Evolutionary conservation across 2,888 invertebrate species (phyloP), one percentile per base, ranked within the genome.

Genomic region (Pristionchus maxplancki): DNA sequence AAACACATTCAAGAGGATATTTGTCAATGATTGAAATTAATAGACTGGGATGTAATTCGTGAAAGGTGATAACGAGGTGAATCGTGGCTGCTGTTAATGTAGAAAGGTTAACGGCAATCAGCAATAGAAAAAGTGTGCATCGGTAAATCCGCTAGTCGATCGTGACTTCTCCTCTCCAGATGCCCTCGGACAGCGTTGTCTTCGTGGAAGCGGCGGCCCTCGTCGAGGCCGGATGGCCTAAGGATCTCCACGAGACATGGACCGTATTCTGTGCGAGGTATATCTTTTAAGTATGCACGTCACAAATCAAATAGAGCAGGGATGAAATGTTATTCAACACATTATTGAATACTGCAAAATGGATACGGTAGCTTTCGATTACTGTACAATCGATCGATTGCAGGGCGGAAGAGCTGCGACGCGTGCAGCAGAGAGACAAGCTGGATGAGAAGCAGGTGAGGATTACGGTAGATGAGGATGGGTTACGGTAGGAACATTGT

Each of bases 191-290:
- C 6, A 8, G 20, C 17, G 78, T 87, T 17, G 87, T 78, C 13
- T 87, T 87, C 78, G 58, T 87, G 1, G 87, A 87, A 17, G 87
- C 87, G 34, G 87, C 87, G 2, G 87, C 87, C 1, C 50, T 87
- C 9, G 78, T 87, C 4, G 87, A 87, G 58, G 87, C 87, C 0
- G 78, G 78, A 24, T 87, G 87, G 87, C 74, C 78, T 24, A 53
- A 37, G 20, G 34, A 71, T 11, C 53, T 87, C 34, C 74, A 87
- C 24, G 87, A 87, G 58, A 74, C 58, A 20, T 87, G 87, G 87
- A 87, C 87, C 28, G 24, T 86, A 8, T 87, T 87, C 78, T 87
- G 87, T 58, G 87, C 31, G 28, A 74, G 78, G 58, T 37, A 67
- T 31, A n/a, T n/a, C n/a, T n/a, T 8, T 8, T n/a, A n/a, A n/a